phyloP scores from a whole-genome alignment of 2,797 vertebrate genomes.

The Apogon talboti region DNA sequence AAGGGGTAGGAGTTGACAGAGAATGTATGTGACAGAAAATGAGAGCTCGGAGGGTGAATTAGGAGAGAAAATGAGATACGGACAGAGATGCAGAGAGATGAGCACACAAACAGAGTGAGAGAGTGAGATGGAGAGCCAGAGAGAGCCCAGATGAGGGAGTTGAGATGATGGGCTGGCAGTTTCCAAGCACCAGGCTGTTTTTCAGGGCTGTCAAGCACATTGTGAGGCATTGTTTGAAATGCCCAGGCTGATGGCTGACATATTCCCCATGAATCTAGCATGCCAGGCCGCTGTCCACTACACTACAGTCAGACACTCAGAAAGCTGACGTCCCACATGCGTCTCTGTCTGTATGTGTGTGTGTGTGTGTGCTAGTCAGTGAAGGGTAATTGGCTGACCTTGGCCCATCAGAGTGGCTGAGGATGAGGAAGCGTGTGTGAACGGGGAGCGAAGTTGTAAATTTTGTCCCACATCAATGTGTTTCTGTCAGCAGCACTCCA shows the following conservation, averaged over 20 bases:
- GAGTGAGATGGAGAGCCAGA: slow-evolving; percentile 52
- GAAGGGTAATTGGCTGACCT: slow-evolving; percentile 82
- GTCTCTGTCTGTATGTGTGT: slow-evolving; percentile 27
- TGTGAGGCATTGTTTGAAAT: slow-evolving; percentile 84
- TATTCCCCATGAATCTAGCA: slow-evolving; percentile 81
- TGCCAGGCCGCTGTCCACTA: slow-evolving; percentile 75
- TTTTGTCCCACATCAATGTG: slow-evolving; percentile 62
- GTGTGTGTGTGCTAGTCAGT: slow-evolving; percentile 59
- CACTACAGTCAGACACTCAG: slow-evolving; percentile 68
- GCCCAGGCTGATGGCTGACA: slow-evolving; percentile 81
- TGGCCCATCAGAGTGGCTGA: slow-evolving; percentile 71
- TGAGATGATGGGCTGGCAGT: slow-evolving; percentile 82
- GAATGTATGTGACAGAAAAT: slow-evolving; percentile 65
- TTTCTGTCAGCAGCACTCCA: slow-evolving; percentile 61
- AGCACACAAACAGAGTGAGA: slow-evolving; percentile 59
- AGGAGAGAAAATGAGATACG: slow-evolving; percentile 73
- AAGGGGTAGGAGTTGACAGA: slow-evolving; percentile 42
- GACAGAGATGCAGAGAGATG: slow-evolving; percentile 61
- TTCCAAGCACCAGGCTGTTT: slow-evolving; percentile 81
- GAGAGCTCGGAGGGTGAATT: slow-evolving; percentile 67
- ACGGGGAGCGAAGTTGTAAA: slow-evolving; percentile 61
- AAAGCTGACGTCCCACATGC: slow-evolving; percentile 21
- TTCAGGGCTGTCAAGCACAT: slow-evolving; percentile 84
- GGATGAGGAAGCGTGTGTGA: slow-evolving; percentile 52
- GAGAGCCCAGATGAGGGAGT: slow-evolving; percentile 81